Percentiles rank a stretch among this genome's conserved stretches.
phyloP scores from a whole-genome alignment of 1,140 invertebrate species.

The Aethina tumida region DNA sequence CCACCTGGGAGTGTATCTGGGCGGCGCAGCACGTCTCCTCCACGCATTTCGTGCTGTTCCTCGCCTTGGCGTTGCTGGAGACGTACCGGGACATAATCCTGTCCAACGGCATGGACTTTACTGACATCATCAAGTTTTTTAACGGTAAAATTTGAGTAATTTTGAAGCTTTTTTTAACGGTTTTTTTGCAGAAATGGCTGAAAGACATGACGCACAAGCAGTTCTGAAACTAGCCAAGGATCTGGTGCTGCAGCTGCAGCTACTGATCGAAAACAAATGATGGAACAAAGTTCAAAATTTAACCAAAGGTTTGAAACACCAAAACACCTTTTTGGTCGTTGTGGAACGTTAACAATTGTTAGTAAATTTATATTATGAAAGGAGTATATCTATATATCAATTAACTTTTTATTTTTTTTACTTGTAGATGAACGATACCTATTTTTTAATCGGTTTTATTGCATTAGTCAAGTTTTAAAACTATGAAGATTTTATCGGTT shows the following conservation, averaged over 20 bases:
- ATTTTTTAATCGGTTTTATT: too few species aligned
- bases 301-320: too few species aligned
- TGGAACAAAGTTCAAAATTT: too few species aligned
- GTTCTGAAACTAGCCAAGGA: slow-evolving; percentile 75
- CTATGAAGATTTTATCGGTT: too few species aligned
- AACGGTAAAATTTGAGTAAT: slow-evolving; percentile 57
- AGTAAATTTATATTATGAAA: too few species aligned
- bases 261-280: slow-evolving; percentile 85
- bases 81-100: slow-evolving; percentile 90
- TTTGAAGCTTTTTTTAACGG: background rate
- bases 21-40: slow-evolving; percentile 80
- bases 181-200: slow-evolving; percentile 80
- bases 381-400: too few species aligned
- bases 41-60: slow-evolving; percentile 83
- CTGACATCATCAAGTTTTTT: slow-evolving; percentile 96
- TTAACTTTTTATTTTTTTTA: too few species aligned
- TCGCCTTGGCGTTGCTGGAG: slow-evolving; percentile 83
- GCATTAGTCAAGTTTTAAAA: too few species aligned
- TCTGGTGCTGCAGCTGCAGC: slow-evolving; percentile 78
- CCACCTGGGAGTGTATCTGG: slow-evolving; percentile 95
- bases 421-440: too few species aligned
- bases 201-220: slow-evolving; percentile 74
- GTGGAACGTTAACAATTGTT: too few species aligned
- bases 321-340: too few species aligned
- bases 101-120: slow-evolving; percentile 93